These are phyloP conservation scores for Rhabdomys dilectus DNA, from an alignment of 2,113 vertebrate species.

Conservation along the genomic window DNA sequence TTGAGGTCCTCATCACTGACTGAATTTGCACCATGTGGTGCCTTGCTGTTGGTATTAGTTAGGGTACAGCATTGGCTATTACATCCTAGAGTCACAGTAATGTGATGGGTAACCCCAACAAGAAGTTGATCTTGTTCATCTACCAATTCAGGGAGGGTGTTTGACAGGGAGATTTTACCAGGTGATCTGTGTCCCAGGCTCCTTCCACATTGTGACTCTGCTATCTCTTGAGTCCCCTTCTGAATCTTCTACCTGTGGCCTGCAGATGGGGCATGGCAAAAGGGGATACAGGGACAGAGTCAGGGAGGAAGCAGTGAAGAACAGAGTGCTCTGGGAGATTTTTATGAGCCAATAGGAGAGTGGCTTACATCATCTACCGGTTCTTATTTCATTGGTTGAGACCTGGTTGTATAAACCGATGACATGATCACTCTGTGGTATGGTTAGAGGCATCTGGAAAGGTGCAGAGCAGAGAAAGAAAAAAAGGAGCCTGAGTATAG, in stretches of 20 bases:
- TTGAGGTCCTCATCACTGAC: neutral
- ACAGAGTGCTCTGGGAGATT: neutral
- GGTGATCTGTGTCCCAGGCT: neutral
- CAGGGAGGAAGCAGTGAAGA: neutral
- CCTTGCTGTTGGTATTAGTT: neutral
- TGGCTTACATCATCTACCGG: neutral
- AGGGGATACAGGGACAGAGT: neutral
- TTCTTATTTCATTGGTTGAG: neutral
- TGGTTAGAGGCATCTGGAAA: neutral
- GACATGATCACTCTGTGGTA: neutral
- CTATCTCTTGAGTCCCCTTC: neutral
- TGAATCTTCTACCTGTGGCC: neutral
- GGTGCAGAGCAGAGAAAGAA: neutral
- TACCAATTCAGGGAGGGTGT: neutral
- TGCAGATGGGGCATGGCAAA: accelerated
- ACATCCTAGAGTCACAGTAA: no score
- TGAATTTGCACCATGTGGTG: no score
- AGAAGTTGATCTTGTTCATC: neutral
- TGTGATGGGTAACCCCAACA: neutral
- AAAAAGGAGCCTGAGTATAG: neutral
- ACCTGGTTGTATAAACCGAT: neutral
- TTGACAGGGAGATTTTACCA: neutral
- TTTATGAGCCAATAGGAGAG: neutral
- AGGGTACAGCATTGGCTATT: no score
- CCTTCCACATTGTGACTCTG: constrained; percentile 9